Percentiles rank a stretch among this genome's conserved stretches.
phyloP scores from a whole-genome alignment of 2,797 vertebrate genomes.

The Chaetodon trifasciatus region DNA sequence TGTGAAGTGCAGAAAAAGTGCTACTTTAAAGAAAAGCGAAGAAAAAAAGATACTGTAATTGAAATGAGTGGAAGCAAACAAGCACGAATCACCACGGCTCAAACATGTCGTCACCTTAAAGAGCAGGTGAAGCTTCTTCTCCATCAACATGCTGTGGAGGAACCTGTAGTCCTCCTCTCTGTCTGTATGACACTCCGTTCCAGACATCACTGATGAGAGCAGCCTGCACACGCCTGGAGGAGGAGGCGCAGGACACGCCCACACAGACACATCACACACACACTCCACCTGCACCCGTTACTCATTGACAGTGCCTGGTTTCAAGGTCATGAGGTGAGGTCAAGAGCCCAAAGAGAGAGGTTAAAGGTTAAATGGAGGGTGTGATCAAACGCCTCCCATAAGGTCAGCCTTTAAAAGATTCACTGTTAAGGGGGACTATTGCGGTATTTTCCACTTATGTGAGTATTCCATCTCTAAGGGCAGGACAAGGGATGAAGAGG shows the following conservation, averaged over 20 bases:
- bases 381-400: conserved; percentile 4
- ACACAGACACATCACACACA: background rate
- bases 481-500: background rate
- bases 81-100: background rate
- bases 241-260: conserved; percentile 30
- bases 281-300: conserved; percentile 23
- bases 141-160: conserved; percentile 95
- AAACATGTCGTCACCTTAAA: conserved; percentile 82
- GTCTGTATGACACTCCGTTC: conserved; percentile 90
- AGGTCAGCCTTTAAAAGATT: conserved; percentile 1
- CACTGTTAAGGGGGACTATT: background rate
- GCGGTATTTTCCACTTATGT: conserved; percentile 13
- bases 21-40: background rate
- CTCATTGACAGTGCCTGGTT: conserved; percentile 32
- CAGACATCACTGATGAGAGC: conserved; percentile 89
- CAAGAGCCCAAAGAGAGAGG: conserved; percentile 30
- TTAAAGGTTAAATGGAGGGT: conserved; percentile 46
- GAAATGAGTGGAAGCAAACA: background rate
- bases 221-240: conserved; percentile 89
- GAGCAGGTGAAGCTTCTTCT: conserved; percentile 95
- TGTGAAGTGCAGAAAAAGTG: no score
- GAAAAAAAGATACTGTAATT: background rate
- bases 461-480: background rate
- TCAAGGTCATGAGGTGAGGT: conserved; percentile 35
- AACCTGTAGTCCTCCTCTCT: conserved; percentile 95